A percentile compares a stretch with the other conserved stretches of the same genome.
Evolutionary conservation across 2,113 vertebrate species (phyloP).

Genomic region (Phaethornis superciliosus): DNA sequence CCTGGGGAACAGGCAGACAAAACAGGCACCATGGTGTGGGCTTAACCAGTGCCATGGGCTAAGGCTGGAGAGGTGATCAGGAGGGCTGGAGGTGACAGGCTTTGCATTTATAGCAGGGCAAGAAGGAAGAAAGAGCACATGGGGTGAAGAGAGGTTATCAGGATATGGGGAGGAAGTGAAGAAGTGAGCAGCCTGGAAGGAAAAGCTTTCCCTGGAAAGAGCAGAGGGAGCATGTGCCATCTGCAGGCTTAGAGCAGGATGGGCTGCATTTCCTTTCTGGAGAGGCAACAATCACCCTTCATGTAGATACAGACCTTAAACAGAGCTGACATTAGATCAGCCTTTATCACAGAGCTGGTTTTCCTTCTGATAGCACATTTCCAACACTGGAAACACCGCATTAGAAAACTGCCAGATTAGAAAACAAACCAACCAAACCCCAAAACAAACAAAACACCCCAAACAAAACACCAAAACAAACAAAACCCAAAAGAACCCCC

Average conservation of each 20-base stretch:
- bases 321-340: neutral
- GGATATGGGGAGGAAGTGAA: neutral
- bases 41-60: accelerated
- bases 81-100: neutral
- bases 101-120: neutral
- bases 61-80: neutral
- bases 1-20: neutral
- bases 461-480: no score
- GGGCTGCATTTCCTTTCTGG: neutral
- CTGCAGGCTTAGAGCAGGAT: constrained; percentile 34
- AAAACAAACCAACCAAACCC: neutral
- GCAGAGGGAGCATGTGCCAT: constrained; percentile 35
- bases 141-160: neutral
- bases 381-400: neutral
- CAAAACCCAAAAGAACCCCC: no score
- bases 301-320: neutral
- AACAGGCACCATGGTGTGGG: accelerated
- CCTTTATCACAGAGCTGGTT: neutral
- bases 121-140: neutral
- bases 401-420: neutral
- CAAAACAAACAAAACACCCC: no score
- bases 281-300: neutral
- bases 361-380: neutral
- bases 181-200: neutral
- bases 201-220: neutral